Evolutionary conservation across 2,113 vertebrate species (phyloP).

Genomic region (Anoura caudifer): DNA sequence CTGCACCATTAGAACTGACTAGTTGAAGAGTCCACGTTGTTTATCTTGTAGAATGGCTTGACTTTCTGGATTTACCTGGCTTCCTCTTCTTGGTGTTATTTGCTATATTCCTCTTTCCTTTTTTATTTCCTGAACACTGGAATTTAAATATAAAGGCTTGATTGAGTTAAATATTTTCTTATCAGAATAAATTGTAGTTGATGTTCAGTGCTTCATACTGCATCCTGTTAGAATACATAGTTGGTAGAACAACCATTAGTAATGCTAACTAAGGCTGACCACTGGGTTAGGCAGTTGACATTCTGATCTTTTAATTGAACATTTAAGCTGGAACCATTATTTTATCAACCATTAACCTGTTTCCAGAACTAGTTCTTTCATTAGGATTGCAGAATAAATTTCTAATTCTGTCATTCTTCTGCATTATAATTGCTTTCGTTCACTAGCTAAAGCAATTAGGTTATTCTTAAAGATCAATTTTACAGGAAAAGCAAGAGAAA

Average conservation of each 20-base stretch:
- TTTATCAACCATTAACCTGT: neutral
- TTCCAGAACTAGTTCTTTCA: neutral
- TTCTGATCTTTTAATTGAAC: neutral
- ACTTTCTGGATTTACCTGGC: neutral
- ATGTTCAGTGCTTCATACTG: neutral
- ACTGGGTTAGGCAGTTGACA: neutral
- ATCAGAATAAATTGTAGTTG: neutral
- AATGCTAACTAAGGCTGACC: neutral
- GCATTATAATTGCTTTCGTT: conserved; percentile 4
- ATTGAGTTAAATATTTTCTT: neutral
- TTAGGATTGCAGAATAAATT: neutral
- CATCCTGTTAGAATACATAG: neutral
- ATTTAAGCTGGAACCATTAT: neutral
- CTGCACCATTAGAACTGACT: neutral
- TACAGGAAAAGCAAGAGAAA: neutral
- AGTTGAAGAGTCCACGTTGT: neutral
- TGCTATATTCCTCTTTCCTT: neutral
- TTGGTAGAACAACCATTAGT: neutral
- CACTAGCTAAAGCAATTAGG: neutral
- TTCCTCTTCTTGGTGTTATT: neutral
- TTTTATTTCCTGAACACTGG: neutral
- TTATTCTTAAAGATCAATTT: neutral
- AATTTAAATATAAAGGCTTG: neutral
- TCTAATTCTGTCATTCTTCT: neutral
- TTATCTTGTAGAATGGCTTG: neutral